A percentile compares a stretch with the other conserved stretches of the same genome.
phyloP scores from a whole-genome alignment of 2,797 vertebrate genomes.

The Intellagama lesueurii region DNA sequence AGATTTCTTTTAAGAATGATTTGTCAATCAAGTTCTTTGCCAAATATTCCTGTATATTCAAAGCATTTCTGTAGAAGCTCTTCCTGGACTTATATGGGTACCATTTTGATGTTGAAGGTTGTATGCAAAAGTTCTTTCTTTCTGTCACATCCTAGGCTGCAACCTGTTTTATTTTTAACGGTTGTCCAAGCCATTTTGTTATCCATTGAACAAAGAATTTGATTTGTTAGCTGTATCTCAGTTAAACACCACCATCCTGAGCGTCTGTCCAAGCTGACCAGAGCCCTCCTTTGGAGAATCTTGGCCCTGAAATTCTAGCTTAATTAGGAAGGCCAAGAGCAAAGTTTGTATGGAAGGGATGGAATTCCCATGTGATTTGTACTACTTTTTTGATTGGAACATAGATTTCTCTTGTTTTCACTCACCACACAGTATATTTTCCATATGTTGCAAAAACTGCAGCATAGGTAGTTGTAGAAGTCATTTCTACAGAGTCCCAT shows the following conservation, averaged over 20 bases:
- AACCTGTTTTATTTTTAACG: background rate
- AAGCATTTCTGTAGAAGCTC: too few relatives aligned
- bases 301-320: constrained; percentile 16
- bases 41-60: too few relatives aligned
- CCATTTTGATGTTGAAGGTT: background rate
- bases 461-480: background rate
- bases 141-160: background rate
- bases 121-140: background rate
- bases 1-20: too few relatives aligned
- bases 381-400: background rate
- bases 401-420: background rate
- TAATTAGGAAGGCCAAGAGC: constrained; percentile 10
- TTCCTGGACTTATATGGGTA: too few relatives aligned
- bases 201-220: constrained; percentile 16
- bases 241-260: background rate
- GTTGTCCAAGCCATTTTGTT: background rate
- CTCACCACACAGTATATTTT: background rate
- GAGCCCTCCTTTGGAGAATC: background rate
- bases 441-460: background rate
- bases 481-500: background rate
- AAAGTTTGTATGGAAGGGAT: background rate
- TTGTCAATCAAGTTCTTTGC: too few relatives aligned
- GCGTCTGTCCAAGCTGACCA: background rate
- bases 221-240: constrained; percentile 9
- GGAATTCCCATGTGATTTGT: background rate